Evolutionary conservation across 2,113 vertebrate species (phyloP).

Genomic region (Glaucomys volans): DNA sequence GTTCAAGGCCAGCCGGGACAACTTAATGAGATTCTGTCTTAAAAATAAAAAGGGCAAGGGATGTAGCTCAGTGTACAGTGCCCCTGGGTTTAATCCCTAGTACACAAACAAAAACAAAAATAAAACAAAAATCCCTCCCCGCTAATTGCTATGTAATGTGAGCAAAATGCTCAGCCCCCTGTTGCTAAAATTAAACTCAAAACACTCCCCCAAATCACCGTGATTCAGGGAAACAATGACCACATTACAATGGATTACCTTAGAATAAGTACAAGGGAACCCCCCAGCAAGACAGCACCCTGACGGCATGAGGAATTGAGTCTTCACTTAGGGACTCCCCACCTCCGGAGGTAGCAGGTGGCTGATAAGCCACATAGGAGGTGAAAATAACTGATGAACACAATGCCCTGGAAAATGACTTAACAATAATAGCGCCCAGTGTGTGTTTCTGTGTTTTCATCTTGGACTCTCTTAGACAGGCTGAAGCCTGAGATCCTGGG

Average conservation of each 20-base stretch:
- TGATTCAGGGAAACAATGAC: not conserved
- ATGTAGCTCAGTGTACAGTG: too few relatives aligned
- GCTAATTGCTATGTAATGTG: not conserved
- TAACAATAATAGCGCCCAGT: not conserved
- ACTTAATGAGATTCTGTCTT: too few relatives aligned
- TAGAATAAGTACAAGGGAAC: not conserved
- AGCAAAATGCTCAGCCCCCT: not conserved
- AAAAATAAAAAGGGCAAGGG: too few relatives aligned
- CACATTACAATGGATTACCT: not conserved
- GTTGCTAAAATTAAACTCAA: not conserved
- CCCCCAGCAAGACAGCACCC: not conserved
- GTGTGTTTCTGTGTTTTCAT: not conserved
- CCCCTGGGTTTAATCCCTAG: too few relatives aligned
- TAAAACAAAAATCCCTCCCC: too few relatives aligned
- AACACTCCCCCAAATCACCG: not conserved
- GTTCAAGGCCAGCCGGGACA: too few relatives aligned
- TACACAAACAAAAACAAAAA: too few relatives aligned
- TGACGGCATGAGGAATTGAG: not conserved
- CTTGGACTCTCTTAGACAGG: not conserved
- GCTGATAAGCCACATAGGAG: not conserved
- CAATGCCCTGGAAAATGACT: not conserved
- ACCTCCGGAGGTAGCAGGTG: not conserved
- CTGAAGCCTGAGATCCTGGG: not conserved
- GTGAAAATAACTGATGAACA: not conserved
- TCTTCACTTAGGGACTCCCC: not conserved